Base-by-base conservation (phyloP, 2,113 vertebrate species). In the Thalassoma bifasciatum region DNA sequence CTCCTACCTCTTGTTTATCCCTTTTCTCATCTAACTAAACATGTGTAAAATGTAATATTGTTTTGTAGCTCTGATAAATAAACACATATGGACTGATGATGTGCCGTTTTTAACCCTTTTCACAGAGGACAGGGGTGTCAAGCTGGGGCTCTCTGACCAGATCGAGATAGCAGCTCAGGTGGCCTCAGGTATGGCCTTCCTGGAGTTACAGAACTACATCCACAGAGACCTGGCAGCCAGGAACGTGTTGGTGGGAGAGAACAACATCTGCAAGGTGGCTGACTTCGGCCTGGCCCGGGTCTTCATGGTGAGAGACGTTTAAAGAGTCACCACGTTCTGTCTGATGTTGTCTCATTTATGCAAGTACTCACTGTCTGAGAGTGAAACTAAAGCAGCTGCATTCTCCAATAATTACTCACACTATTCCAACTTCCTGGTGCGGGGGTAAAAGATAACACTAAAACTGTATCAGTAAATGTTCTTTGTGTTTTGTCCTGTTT, bases 281-380 rank as follows among this genome's bases (percentile, higher is more conserved):
- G 98, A 99, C 88, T 99, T 99, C 17, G 98, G 98, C 84, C 95
- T 99, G 30, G 96, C 98, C 58, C 94, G 97, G 75, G 96, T 99
- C 84, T 97, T 99, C 92, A 94, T 94, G 95, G 98, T 98, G 76
- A 73, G 91, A 75, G 12, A 47, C 12, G 2, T 13, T 46, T 5
- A 6, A 47, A 59, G 14, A 30, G 7, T 1, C 24, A 24, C 22
- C 49, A 4, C 30, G 9, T 12, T 57, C 11, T 4, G 14, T 56
- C 13, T 17, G 13, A 16, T 13, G 30, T n/a, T n/a, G n/a, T n/a
- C n/a, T n/a, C n/a, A n/a, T n/a, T 13, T 42, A 13, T 10, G 17
- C 42, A 13, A 12, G 34, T 38, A 49, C 8, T 34, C 13, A 9
- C 23, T 34, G 10, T 4, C 44, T 30, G 8, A 4, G 17, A 17